phyloP scores from a whole-genome alignment of 1,140 invertebrate genomes.

The Triops longicaudatus region DNA sequence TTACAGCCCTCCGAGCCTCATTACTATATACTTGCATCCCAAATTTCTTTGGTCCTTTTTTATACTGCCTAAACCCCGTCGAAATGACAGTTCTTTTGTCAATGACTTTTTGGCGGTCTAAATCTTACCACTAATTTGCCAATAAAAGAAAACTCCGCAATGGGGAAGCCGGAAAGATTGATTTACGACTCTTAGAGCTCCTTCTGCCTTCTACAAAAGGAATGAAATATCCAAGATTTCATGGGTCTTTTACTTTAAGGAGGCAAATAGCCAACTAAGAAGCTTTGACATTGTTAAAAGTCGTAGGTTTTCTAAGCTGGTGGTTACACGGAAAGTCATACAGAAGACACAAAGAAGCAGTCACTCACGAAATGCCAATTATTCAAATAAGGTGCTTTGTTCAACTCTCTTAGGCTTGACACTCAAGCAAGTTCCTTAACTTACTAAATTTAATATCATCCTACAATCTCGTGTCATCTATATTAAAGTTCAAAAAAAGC shows the following conservation, averaged over 20 bases:
- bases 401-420: too few species aligned
- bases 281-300: background rate
- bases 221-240: background rate
- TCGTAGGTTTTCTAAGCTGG: conserved; percentile 6
- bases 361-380: background rate
- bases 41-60: background rate
- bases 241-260: too few species aligned
- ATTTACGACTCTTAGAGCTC: conserved; percentile 8
- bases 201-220: background rate
- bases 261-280: background rate
- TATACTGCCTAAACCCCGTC: background rate
- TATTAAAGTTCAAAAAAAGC: too few species aligned
- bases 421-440: background rate
- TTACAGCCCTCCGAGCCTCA: background rate
- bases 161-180: background rate
- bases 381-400: background rate
- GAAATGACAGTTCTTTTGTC: background rate
- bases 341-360: background rate
- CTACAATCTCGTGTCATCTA: too few species aligned
- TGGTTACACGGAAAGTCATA: background rate
- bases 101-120: background rate
- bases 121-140: conserved; percentile 4
- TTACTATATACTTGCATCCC: background rate
- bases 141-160: background rate
- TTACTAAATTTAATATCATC: too few species aligned